A percentile compares a stretch with the other conserved stretches of the same genome.
Conservation (phyloP, 1,140 invertebrate species). For the Drosophila pectinifera region DNA sequence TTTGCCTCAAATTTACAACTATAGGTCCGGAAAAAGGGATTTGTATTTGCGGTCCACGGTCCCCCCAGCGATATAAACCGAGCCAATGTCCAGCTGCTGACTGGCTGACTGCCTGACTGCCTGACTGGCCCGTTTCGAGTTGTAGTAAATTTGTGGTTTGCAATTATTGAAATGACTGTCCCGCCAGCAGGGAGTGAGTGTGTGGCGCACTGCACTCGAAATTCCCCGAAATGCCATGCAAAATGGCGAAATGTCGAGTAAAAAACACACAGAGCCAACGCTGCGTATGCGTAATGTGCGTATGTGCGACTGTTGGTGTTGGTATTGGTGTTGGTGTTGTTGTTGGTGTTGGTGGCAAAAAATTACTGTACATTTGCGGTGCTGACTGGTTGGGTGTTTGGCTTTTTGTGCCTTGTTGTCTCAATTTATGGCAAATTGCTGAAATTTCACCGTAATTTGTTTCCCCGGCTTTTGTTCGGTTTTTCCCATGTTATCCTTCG, state of each 20-base stretch:
- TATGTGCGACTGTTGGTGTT: conserved; percentile 44
- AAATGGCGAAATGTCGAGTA: not conserved
- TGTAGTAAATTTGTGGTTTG: conserved; percentile 85
- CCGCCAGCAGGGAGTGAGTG: conserved; percentile 24
- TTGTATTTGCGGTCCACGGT: conserved; percentile 68
- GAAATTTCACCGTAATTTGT: conserved; percentile 80
- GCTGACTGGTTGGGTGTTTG: conserved; percentile 56
- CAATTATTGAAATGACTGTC: conserved; percentile 85
- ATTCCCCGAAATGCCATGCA: conserved; percentile 54
- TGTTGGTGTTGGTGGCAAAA: conserved; percentile 64
- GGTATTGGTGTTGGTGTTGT: conserved; percentile 50
- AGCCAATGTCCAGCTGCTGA: conserved; percentile 46
- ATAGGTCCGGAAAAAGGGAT: conserved; percentile 52
- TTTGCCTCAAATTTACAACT: conserved; percentile 69
- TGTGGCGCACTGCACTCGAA: conserved; percentile 52
- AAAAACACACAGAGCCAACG: conserved; percentile 35
- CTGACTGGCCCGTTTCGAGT: conserved; percentile 75
- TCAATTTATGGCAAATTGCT: conserved; percentile 83
- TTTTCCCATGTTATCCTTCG: conserved; percentile 58
- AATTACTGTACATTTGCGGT: conserved; percentile 81
- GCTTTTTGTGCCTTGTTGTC: conserved; percentile 81
- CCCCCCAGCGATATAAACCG: conserved; percentile 17
- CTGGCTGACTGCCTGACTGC: conserved; percentile 46
- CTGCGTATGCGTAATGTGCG: conserved; percentile 66
- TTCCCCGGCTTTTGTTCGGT: conserved; percentile 43